Evolutionary conservation across 92 coral and sea anemone genomes (phyloP), one percentile per base, ranked within the genome.

Genomic region (Palythoa grandis): DNA sequence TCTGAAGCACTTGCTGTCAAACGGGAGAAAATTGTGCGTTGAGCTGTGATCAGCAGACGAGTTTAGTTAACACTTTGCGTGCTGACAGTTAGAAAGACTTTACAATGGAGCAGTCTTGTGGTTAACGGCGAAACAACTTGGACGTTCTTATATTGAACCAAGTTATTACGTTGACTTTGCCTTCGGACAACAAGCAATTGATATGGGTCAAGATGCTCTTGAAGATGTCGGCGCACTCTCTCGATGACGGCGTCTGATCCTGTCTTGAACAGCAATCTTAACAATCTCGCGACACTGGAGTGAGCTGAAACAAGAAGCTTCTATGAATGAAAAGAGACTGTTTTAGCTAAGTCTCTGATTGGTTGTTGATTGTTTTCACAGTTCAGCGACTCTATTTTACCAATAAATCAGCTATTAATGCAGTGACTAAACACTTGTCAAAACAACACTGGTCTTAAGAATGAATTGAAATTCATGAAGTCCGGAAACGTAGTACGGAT

Each of bases 401-500:
- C 83, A 88, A 78, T 90, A 90, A 92, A 92, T 92, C 95, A 92
- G 78, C 78, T 70, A 88, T 92, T 91, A 92, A 93, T 90, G 91
- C 74, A 78, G 53, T 63, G 90, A 88, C 95, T 70, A 92, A 92
- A 86, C 83, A 82, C 89, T 90, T 94, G 95, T 90, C 98, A 94
- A 83, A 94, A 94, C 95, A 94, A 94, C 84, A 85, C 92, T 75
- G 58, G 88, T 76, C 93, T 86, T 90, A 92, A 72, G 86, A 75
- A 77, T 82, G 88, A 83, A 86, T 86, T 92, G 92, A 92, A 94
- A 88, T 88, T 82, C 91, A 87, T 70, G 48, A 75, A 72, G 57
- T 82, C 98, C 98, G 98, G 98, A 94, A 94, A 90, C 91, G 85
- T 29, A 29, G 35, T 82, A 77, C 92, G 93, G 84, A 92, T 80